Evolutionary conservation across 1,140 invertebrate species (phyloP), one percentile per base, ranked within the genome.

Genomic region (Varroa destructor): DNA sequence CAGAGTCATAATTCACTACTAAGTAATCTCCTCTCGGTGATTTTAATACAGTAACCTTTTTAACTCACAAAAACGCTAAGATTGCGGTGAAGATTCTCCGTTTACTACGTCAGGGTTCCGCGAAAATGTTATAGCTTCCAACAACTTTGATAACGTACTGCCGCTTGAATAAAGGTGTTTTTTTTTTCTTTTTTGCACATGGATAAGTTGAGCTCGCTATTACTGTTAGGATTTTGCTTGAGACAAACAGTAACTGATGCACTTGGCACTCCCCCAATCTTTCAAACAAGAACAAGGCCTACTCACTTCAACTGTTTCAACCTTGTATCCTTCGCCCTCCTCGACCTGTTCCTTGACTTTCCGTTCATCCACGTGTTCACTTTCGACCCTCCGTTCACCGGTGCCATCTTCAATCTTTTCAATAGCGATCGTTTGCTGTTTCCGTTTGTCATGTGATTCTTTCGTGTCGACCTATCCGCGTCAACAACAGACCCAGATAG

Each of bases 331-430:
- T 3, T 58, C 57, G 12, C 57, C 57, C 40, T 58, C 57, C 12
- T 58, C 57, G 40, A 58, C 4, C 57, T 58, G 4, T 58, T 58
- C 3, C 57, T 36, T 58, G 57, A 58, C 40, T 58, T 58, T 58
- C 40, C 12, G 3, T 12, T 58, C 57, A 12, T 3, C 57, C 40
- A 58, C 57, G 3, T 58, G 57, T 5, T 3, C 57, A 12, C 3
- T 58, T 42, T 58, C 25, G 57, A 58, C 40, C 40, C 40, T 58
- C 4, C 40, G 25, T 42, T 58, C 57, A 37, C 25, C 57, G 57
- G 25, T 12, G 6, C 57, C 57, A 42, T 58, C 57, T 6, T 58
- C 57, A 12, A 12, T 37, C 57, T 58, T 58, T 12, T 58, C 57
- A 42, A 58, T 12, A 12, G 57, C 25, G 25, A 36, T 6, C 3